Percentiles rank a stretch among this genome's conserved stretches.
phyloP scores from a whole-genome alignment of 35 echinoderm and acorn worm species.

The Ptychodera flava region DNA sequence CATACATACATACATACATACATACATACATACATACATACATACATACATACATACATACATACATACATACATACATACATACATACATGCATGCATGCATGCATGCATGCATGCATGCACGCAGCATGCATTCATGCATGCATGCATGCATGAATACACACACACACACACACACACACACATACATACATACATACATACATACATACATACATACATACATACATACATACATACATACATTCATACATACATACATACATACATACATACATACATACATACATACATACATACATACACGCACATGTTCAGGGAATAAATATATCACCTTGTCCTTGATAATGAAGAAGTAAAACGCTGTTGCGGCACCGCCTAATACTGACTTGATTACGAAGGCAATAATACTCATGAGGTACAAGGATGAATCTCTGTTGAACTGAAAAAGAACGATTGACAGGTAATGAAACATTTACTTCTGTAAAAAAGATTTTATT shows the following conservation, averaged over 20 bases:
- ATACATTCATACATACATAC: background rate
- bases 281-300: constrained; percentile 2
- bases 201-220: background rate
- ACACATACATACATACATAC: background rate
- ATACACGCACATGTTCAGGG: background rate
- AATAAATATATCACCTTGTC: too few species aligned
- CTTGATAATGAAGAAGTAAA: too few species aligned
- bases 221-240: background rate
- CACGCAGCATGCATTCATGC: background rate
- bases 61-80: constrained; percentile 2
- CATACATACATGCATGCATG: background rate
- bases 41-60: constrained; percentile 2
- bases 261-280: constrained; percentile 2
- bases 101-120: background rate
- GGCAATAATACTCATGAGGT: too few species aligned
- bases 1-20: background rate
- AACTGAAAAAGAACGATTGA: too few species aligned
- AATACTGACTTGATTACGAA: too few species aligned
- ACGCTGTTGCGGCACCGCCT: too few species aligned
- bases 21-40: background rate
- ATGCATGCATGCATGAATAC: background rate
- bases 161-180: background rate
- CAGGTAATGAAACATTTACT: too few species aligned
- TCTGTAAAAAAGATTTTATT: too few species aligned
- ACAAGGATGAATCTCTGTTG: too few species aligned